Evolutionary conservation across 2,888 invertebrate species (phyloP).

Genomic region (Agrochola litura): DNA sequence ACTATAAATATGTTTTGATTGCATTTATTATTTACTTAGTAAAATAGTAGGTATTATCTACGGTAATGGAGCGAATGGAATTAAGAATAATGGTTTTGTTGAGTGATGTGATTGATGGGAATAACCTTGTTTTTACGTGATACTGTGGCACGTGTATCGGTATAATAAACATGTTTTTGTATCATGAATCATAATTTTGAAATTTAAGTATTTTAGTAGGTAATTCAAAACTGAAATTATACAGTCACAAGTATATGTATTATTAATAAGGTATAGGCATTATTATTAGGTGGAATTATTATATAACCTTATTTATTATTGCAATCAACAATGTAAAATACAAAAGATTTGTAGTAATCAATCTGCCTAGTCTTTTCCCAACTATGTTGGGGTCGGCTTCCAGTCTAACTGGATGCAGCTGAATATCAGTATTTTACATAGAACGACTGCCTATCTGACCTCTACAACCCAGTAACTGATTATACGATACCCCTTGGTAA

Average conservation of each 20-base stretch:
- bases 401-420: too few relatives aligned
- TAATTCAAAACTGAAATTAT: neutral
- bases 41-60: conserved; percentile 17
- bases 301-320: too few relatives aligned
- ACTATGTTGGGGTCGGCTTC: too few relatives aligned
- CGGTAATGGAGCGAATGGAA: conserved; percentile 7
- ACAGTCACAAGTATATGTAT: neutral
- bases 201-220: neutral
- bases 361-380: too few relatives aligned
- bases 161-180: neutral
- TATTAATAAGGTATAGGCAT: too few relatives aligned
- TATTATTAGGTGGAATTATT: too few relatives aligned
- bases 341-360: too few relatives aligned
- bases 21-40: conserved; percentile 51
- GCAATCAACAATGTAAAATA: too few relatives aligned
- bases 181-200: neutral
- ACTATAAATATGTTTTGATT: conserved; percentile 55
- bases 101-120: neutral
- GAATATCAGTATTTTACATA: too few relatives aligned
- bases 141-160: neutral
- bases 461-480: too few relatives aligned
- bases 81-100: conserved; percentile 8
- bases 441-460: too few relatives aligned
- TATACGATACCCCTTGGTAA: too few relatives aligned
- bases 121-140: neutral